Evolutionary conservation across 2,113 vertebrate genomes (phyloP), one percentile per base, ranked within the genome.

Genomic region (Upupa epops): DNA sequence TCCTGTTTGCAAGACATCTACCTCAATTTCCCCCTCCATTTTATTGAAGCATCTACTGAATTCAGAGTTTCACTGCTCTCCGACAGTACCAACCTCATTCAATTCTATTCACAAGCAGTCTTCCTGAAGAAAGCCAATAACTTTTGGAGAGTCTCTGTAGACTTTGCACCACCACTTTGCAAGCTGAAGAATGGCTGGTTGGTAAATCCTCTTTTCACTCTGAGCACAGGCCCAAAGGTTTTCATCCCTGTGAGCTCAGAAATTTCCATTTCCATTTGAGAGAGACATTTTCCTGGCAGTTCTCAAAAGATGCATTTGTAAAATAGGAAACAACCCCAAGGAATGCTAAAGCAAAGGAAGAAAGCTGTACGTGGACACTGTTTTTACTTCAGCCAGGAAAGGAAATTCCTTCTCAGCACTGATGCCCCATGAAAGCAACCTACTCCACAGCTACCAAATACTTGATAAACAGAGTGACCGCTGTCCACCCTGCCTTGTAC

Each of bases 241-340:
- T 95, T 95, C 89, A 80, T 80, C 79, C 82, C 75, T 73, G 48
- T 83, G 85, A 95, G 92, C 94, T 94, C 93, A 89, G 92, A 96
- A 95, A 85, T 95, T 96, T 95, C 94, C 93, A 94, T 92, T 96
- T 89, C 94, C 82, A 91, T 95, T 92, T 83, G 88, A 95, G 89
- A 91, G 64, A 88, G 94, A 94, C 93, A 3, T 94, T 94, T 96
- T 95, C 93, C 93, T 96, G 95, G 94, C 95, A 95, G 88, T 77
- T 80, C 93, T 95, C 89, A 95, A 96, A 96, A 95, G 95, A 89
- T 88, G 83, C 93, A 70, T 94, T 96, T 80, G 92, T 91, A 86
- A 92, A 92, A 95, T 91, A 88, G 92, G 93, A 91, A 95, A 95
- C 93, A 88, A 95, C 79, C 85, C 92, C 91, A 93, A 92, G 89